These are phyloP conservation scores for Drosophila greeni DNA, from an alignment of 2,888 invertebrate species.

Conservation along the genomic window DNA sequence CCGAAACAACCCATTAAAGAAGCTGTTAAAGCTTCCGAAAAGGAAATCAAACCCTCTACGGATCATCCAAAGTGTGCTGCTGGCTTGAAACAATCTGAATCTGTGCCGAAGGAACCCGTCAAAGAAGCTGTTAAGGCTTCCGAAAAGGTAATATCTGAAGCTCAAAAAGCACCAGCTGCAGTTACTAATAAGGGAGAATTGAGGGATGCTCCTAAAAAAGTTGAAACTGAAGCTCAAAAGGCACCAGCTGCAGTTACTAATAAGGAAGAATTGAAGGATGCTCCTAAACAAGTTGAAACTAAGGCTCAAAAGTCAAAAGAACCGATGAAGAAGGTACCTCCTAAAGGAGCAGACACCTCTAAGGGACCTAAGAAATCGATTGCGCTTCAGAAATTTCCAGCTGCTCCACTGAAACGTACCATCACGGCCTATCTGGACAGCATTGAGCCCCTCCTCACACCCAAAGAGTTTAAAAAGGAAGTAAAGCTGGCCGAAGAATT, in stretches of 20 bases:
- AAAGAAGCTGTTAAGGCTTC: background rate
- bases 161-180: background rate
- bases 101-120: background rate
- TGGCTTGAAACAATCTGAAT: too few relatives aligned
- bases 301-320: background rate
- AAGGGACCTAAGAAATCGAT: background rate
- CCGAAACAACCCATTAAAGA: background rate
- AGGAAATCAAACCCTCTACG: background rate
- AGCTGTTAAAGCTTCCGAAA: background rate
- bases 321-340: background rate
- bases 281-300: background rate
- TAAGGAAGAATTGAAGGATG: background rate
- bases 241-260: background rate
- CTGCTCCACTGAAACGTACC: constrained; percentile 89
- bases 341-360: background rate
- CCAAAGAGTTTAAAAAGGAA: constrained; percentile 85
- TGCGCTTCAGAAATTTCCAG: constrained; percentile 81
- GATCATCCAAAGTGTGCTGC: too few relatives aligned
- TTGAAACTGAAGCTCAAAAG: background rate
- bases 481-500: constrained; percentile 81
- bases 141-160: background rate
- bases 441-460: constrained; percentile 86
- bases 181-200: background rate
- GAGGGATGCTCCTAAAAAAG: background rate
- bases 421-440: constrained; percentile 87